Evolutionary conservation across 2,797 vertebrate species (phyloP), one percentile per base, ranked within the genome.

Genomic region (Borostomias antarcticus): DNA sequence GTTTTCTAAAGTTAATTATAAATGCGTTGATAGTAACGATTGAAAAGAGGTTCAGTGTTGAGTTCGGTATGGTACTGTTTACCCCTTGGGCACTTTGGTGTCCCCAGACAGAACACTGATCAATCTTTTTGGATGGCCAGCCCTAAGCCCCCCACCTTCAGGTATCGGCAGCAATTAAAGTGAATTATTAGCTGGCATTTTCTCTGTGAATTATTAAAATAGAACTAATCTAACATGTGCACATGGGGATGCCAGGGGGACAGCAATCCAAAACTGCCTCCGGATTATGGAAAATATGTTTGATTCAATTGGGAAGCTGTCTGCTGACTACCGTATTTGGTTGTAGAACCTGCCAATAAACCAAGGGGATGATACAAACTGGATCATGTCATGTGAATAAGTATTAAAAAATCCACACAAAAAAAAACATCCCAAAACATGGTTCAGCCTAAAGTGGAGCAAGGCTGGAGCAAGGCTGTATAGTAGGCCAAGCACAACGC

Each of bases 401-500:
- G 13, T 37, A n/a, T n/a, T n/a, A n/a, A n/a, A 3, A 48, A 19
- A 57, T 65, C n/a, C 58, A 60, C 19, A 62, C 32, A 78, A 70
- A 40, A 69, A 21, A 13, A 58, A 45, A 30, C 3, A 33, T 33
- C 53, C 37, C 15, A 25, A 52, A 59, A 48, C 10, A 25, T 81
- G 73, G 72, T 58, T 68, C 19, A 66, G 9, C 67, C 15, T 63
- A 65, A 72, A 73, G 47, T 79, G 72, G 64, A 62, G 61, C n/a
- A n/a, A 69, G 60, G 35, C 68, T 50, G 50, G 62, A 25, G 79
- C 74, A 74, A 65, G 80, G 70, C 77, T 75, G 73, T 51, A 70
- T 26, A 86, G 91, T 35, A 45, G 85, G 91, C 87, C 90, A 90
- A 93, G 91, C 88, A 80, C 85, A 86, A 88, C 33, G 80, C 90